These are phyloP conservation scores for Aradophagus sp. DNA, from an alignment of 1,140 invertebrate genomes.

Conservation along the genomic window DNA sequence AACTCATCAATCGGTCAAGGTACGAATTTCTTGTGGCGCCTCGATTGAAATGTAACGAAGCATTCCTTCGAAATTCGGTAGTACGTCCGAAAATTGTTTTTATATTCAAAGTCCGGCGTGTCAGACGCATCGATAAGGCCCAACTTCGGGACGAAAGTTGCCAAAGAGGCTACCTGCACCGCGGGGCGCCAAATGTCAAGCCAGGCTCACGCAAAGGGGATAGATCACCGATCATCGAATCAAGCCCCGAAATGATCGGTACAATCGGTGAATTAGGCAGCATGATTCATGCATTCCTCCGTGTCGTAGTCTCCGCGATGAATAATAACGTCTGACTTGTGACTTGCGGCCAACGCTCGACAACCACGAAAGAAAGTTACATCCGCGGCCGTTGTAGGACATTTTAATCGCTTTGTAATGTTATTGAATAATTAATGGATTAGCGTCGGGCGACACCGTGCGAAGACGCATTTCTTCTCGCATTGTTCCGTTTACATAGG, in stretches of 20 bases:
- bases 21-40: constrained; percentile 7
- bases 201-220: constrained; percentile 47
- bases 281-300: constrained; percentile 69
- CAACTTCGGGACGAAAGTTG: constrained; percentile 62
- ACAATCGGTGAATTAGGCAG: constrained; percentile 69
- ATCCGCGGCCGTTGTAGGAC: constrained; percentile 23
- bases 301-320: constrained; percentile 47
- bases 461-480: no score
- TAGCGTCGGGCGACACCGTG: no score
- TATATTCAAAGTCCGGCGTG: constrained; percentile 29
- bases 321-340: constrained; percentile 52
- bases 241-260: constrained; percentile 53
- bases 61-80: constrained; percentile 40
- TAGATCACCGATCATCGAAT: constrained; percentile 55
- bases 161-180: constrained; percentile 62
- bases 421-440: no score
- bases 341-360: constrained; percentile 14
- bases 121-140: constrained; percentile 35
- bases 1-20: no score
- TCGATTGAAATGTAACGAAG: constrained; percentile 40
- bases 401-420: constrained; percentile 40
- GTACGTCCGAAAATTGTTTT: constrained; percentile 46
- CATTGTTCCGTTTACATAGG: no score
- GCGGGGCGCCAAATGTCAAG: constrained; percentile 61
- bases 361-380: constrained; percentile 28